Conservation (phyloP, 2,888 invertebrate genomes). For the Zonitis immaculata region DNA sequence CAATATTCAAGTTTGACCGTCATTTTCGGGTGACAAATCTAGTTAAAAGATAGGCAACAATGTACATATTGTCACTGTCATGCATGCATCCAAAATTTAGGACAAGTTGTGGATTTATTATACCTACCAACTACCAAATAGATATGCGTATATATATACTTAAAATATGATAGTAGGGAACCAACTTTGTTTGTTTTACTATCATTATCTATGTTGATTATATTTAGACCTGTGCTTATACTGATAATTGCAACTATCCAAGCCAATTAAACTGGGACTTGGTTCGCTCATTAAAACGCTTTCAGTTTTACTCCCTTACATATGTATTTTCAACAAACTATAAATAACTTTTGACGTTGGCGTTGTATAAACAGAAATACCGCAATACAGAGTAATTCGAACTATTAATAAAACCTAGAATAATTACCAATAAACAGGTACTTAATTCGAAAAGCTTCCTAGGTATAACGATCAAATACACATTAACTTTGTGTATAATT, state of each 20-base stretch:
- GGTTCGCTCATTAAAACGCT: slow-evolving; percentile 37
- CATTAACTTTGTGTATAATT: neutral
- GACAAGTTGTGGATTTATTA: slow-evolving; percentile 45
- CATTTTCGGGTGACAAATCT: slow-evolving; percentile 3
- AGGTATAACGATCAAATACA: neutral
- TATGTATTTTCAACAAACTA: slow-evolving; percentile 14
- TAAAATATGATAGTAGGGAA: too few species aligned
- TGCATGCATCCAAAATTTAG: slow-evolving; percentile 50
- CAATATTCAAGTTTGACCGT: slow-evolving; percentile 10
- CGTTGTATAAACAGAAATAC: neutral
- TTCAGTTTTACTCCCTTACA: slow-evolving; percentile 21
- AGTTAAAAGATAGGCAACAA: slow-evolving; percentile 14
- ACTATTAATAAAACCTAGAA: slow-evolving; percentile 4
- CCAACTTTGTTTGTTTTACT: slow-evolving; percentile 43
- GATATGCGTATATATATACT: slow-evolving; percentile 40
- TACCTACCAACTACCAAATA: too few species aligned
- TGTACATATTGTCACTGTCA: slow-evolving; percentile 36
- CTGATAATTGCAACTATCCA: slow-evolving; percentile 42
- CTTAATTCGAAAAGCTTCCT: neutral
- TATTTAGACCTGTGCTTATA: slow-evolving; percentile 38
- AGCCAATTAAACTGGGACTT: slow-evolving; percentile 40
- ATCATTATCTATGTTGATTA: slow-evolving; percentile 44
- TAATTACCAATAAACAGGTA: neutral
- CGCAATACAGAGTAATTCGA: slow-evolving; percentile 12
- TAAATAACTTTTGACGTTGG: slow-evolving; percentile 21